phyloP scores from a whole-genome alignment of 2,113 vertebrate genomes.

The Carollia perspicillata region DNA sequence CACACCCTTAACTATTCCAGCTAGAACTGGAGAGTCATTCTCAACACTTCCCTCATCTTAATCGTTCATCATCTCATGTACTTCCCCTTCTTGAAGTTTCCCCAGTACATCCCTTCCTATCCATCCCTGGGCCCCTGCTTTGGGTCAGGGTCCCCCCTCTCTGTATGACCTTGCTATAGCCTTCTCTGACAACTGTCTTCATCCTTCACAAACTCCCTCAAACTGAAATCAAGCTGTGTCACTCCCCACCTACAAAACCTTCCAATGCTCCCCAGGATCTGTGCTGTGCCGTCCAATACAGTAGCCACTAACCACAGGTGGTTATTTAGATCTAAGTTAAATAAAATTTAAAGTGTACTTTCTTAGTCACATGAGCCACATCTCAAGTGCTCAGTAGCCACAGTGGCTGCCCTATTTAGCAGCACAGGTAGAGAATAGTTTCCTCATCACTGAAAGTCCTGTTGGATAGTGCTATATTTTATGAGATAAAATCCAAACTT shows the following conservation, averaged over 20 bases:
- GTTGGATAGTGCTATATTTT: not conserved
- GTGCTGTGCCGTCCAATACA: rapidly evolving
- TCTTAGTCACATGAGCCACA: not conserved
- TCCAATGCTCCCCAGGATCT: not conserved
- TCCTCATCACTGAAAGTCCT: not conserved
- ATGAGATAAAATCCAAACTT: not conserved
- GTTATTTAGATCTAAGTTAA: not conserved
- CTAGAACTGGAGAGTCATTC: not conserved
- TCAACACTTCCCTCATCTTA: not conserved
- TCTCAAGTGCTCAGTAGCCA: not conserved
- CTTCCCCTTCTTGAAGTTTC: not conserved
- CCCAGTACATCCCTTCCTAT: not conserved
- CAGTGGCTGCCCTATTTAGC: not conserved
- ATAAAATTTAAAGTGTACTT: not conserved
- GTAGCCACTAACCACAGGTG: not conserved
- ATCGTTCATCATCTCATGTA: rapidly evolving
- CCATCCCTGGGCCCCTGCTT: not conserved
- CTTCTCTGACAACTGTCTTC: not conserved
- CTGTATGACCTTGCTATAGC: too few relatives aligned
- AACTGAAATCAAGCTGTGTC: not conserved
- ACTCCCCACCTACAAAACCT: not conserved
- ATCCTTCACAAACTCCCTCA: not conserved
- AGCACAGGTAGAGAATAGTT: not conserved
- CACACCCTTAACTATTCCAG: not conserved
- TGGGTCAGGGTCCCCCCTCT: not conserved